Conservation (phyloP, 2,113 vertebrate species). For the Phylloscopus trochilus region DNA sequence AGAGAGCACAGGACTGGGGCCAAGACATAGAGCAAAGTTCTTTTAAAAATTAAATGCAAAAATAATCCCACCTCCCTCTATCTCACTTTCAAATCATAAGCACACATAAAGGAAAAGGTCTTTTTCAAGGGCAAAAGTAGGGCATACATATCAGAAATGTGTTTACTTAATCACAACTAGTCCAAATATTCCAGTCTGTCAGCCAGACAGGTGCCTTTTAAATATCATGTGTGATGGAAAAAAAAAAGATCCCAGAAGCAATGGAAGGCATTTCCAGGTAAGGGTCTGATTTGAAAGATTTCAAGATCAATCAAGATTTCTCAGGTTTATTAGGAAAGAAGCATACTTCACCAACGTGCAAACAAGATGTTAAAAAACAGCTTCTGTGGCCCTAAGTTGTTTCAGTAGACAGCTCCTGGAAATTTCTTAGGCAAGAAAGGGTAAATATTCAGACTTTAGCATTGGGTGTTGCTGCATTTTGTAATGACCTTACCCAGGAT, state of each 20-base stretch:
- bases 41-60: neutral
- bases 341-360: neutral
- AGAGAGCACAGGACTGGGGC: neutral
- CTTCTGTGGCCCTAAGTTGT: neutral
- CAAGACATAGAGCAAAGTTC: rapidly evolving
- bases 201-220: neutral
- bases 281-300: neutral
- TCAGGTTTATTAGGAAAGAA: neutral
- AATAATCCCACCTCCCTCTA: neutral
- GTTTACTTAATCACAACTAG: neutral
- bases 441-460: neutral
- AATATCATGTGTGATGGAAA: neutral
- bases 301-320: neutral
- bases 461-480: neutral
- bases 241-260: neutral
- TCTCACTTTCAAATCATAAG: neutral
- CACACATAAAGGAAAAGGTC: neutral
- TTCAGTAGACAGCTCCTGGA: neutral
- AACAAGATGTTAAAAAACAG: neutral
- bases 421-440: neutral
- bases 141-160: neutral
- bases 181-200: neutral
- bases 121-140: neutral
- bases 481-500: neutral
- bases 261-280: neutral